Conservation (phyloP, 2,113 vertebrate genomes). For the Thymallus thymallus region DNA sequence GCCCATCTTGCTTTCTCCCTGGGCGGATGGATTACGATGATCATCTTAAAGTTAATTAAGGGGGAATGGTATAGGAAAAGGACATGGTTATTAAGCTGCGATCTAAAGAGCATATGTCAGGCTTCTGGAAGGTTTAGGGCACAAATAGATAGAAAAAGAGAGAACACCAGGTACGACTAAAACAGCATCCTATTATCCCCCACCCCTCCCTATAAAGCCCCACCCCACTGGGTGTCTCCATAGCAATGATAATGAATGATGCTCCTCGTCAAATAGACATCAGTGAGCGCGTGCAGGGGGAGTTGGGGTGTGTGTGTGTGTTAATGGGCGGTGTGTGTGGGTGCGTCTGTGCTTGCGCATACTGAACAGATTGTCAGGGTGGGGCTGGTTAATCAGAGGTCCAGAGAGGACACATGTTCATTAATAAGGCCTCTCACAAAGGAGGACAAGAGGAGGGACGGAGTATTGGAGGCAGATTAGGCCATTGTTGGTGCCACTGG, state of each 20-base stretch:
- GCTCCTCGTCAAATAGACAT: conserved; percentile 57
- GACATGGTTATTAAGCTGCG: conserved; percentile 29
- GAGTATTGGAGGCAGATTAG: conserved; percentile 26
- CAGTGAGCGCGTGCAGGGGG: conserved; percentile 32
- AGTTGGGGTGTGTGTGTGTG: conserved; percentile 24
- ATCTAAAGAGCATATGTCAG: conserved; percentile 7
- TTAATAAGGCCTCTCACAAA: conserved; percentile 64
- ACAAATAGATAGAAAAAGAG: not conserved
- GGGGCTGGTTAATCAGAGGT: conserved; percentile 58
- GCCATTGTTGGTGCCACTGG: conserved; percentile 31
- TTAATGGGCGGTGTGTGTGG: conserved; percentile 28
- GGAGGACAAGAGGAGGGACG: conserved; percentile 51
- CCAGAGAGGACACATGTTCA: conserved; percentile 65
- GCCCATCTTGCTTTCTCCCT: conserved; percentile 25
- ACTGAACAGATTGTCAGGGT: conserved; percentile 38
- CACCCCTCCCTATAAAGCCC: conserved; percentile 11
- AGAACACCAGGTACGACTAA: not conserved
- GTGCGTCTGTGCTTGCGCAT: conserved; percentile 34
- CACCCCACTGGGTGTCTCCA: conserved; percentile 22
- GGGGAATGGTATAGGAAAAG: conserved; percentile 11
- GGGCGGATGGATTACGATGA: conserved; percentile 2
- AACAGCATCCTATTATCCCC: not conserved
- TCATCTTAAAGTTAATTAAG: conserved; percentile 49
- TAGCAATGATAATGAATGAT: conserved; percentile 52
- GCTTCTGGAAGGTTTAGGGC: not conserved